phyloP scores from a whole-genome alignment of 2,113 vertebrate genomes.

The Centropus unirufus region DNA sequence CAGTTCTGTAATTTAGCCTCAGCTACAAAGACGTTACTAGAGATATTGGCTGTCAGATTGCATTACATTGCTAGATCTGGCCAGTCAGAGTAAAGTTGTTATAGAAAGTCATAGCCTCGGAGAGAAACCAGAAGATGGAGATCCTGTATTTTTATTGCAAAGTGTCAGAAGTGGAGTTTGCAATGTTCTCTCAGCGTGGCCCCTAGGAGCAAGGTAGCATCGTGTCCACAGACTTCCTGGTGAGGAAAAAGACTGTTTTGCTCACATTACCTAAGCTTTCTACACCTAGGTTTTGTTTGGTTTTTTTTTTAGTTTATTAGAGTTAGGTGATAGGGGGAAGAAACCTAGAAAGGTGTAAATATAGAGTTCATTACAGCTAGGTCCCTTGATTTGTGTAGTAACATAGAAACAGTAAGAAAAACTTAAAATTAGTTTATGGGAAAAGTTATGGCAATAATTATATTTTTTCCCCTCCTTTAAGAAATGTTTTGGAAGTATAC shows the following conservation, averaged over 20 bases:
- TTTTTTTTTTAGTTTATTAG: neutral
- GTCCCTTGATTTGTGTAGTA: neutral
- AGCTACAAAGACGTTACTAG: neutral
- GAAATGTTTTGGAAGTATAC: slow-evolving; percentile 12
- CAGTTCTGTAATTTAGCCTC: neutral
- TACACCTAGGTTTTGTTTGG: neutral
- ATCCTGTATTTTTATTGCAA: neutral
- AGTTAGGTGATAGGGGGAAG: neutral
- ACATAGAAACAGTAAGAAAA: neutral
- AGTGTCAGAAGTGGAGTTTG: neutral
- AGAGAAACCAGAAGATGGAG: neutral
- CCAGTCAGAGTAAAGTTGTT: neutral
- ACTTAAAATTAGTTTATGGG: neutral
- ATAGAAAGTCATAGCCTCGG: neutral
- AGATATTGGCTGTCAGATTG: neutral
- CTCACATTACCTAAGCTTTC: neutral
- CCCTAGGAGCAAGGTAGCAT: neutral
- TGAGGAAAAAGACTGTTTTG: neutral
- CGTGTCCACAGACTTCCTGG: neutral
- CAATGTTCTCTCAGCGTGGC: neutral
- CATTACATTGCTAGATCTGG: neutral
- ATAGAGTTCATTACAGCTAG: neutral
- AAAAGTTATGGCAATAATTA: slow-evolving; percentile 33
- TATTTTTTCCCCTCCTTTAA: neutral
- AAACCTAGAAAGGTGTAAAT: neutral